Evolutionary conservation across 2,113 vertebrate genomes (phyloP), one percentile per base, ranked within the genome.

Genomic region (Hippocampus abdominalis): DNA sequence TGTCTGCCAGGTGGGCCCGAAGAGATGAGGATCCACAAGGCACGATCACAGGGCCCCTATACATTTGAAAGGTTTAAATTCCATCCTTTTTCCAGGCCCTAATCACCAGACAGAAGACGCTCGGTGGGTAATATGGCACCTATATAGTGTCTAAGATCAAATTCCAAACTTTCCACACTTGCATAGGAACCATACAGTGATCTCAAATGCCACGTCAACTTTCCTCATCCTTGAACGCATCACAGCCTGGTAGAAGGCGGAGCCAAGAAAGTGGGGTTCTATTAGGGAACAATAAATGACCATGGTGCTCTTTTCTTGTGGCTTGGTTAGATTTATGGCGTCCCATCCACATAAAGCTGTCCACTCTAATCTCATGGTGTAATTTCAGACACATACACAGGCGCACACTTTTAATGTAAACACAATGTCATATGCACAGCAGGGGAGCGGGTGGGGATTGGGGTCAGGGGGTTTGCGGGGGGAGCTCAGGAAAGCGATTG

Each of bases 311-410:
- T 64, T 56, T 70, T 80, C 75, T 74, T 44, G 80, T 56, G 80
- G 75, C 39, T 65, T 36, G 64, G 1, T 49, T 51, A 77, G 81
- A 89, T 89, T 90, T 86, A 88, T 70, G 40, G 75, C 66, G 27
- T 78, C 73, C 67, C 39, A 32, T 12, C 72, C 29, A 72, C 79
- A 84, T 90, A 89, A 90, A 89, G 78, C 87, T 88, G 87, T 89
- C 89, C 48, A 68, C 77, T 73, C 78, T 86, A 88, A 88, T 86
- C 87, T 86, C 81, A 77, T 73, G 84, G 84, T 86, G 84, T 85
- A 90, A 81, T 86, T 81, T 60, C 57, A 60, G 13, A 80, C 83
- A 86, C 76, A 75, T 81, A 18, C 15, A 49, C 46, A 48, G 13
- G 15, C 46, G 15, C 46, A 79, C 72, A 80, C 80, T 64, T 78